Evolutionary conservation across 2,797 vertebrate genomes (phyloP).

Genomic region (Coreius guichenoti): DNA sequence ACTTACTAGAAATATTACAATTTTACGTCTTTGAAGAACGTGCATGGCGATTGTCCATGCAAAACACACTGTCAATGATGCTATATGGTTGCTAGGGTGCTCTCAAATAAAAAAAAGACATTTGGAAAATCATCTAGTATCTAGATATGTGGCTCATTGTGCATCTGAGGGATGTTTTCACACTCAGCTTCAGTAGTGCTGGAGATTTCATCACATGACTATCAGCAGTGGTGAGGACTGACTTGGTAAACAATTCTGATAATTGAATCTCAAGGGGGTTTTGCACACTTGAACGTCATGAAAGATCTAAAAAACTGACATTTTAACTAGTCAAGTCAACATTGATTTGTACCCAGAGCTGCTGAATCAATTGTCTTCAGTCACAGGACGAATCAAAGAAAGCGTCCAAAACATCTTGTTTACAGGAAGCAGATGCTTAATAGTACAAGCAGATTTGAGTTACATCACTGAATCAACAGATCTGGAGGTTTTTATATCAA

Average conservation of each 20-base stretch:
- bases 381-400: conserved; percentile 22
- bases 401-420: conserved; percentile 32
- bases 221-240: background rate
- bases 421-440: conserved; percentile 31
- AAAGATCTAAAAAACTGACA: background rate
- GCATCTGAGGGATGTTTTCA: background rate
- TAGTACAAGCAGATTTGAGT: background rate
- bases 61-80: background rate
- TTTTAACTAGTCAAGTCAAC: background rate
- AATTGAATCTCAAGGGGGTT: conserved; percentile 5
- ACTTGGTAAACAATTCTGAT: background rate
- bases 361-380: conserved; percentile 32
- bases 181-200: background rate
- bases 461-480: background rate
- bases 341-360: conserved; percentile 30
- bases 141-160: background rate
- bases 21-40: background rate
- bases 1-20: background rate
- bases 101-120: background rate
- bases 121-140: background rate
- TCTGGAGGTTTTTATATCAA: too few relatives aligned
- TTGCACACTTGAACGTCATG: background rate
- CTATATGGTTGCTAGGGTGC: background rate
- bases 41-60: background rate
- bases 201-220: conserved; percentile 11